These are phyloP conservation scores for Punctoribates punctum DNA, from an alignment of 2,888 invertebrate species.

Conservation along the genomic window DNA sequence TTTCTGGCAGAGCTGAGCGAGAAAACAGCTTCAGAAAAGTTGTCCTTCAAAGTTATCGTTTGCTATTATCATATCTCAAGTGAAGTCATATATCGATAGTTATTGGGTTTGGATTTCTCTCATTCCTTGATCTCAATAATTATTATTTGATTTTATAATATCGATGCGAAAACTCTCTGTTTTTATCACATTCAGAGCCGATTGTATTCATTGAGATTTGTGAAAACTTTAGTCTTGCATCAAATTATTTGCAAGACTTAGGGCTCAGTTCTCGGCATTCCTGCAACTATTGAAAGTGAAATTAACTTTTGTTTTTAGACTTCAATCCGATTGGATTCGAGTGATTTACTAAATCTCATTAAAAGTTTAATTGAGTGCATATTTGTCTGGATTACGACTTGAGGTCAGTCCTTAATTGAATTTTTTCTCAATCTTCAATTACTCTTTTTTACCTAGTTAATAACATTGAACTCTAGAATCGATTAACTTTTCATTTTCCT, in stretches of 20 bases:
- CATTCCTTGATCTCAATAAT: conserved; percentile 12
- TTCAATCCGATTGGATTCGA: background rate
- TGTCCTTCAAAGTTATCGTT: conserved; percentile 6
- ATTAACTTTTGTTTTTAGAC: background rate
- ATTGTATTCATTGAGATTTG: too few species aligned
- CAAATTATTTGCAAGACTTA: background rate
- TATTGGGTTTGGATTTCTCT: background rate
- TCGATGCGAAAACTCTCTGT: background rate
- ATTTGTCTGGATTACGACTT: background rate
- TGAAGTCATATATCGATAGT: background rate
- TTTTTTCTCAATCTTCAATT: too few species aligned
- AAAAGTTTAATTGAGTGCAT: background rate
- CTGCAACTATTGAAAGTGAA: background rate
- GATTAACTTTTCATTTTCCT: too few species aligned
- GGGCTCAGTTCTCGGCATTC: background rate
- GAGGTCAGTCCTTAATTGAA: too few species aligned
- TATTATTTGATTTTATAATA: background rate
- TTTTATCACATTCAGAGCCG: background rate
- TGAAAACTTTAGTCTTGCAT: background rate
- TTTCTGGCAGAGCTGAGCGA: background rate
- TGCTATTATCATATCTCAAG: background rate
- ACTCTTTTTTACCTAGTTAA: too few species aligned
- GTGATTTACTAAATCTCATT: conserved; percentile 2
- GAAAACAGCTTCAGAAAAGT: background rate
- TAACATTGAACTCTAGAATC: too few species aligned